phyloP scores from a whole-genome alignment of 2,888 invertebrate species.

The Rhagonycha fulva region DNA sequence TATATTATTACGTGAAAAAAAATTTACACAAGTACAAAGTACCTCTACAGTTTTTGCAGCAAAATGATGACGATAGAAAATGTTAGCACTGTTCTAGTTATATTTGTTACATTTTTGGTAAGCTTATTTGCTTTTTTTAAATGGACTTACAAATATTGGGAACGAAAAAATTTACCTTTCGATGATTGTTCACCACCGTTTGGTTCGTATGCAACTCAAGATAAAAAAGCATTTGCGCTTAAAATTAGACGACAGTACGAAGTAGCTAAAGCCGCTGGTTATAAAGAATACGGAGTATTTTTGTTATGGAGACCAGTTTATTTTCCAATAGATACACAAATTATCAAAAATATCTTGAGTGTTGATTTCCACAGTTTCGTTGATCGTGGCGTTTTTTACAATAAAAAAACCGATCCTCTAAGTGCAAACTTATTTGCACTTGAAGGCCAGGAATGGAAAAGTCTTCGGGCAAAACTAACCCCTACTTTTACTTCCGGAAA shows the following conservation, averaged over 20 bases:
- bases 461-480: background rate
- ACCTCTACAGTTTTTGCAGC: too few species aligned
- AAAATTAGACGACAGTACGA: background rate
- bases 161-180: background rate
- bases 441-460: background rate
- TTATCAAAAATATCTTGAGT: background rate
- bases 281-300: background rate
- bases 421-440: background rate
- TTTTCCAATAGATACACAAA: background rate
- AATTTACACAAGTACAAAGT: too few species aligned
- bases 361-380: background rate
- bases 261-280: background rate
- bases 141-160: background rate
- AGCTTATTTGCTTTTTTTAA: background rate
- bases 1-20: too few species aligned
- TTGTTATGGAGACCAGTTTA: background rate
- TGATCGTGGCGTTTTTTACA: background rate
- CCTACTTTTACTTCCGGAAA: background rate
- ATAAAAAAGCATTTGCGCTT: background rate
- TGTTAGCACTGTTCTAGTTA: background rate
- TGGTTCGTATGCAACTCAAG: background rate
- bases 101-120: background rate
- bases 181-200: background rate
- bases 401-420: background rate
- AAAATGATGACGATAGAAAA: too few species aligned